These are phyloP conservation scores for Alviniconcha marisindica DNA, from an alignment of 1,140 invertebrate genomes.

Conservation along the genomic window DNA sequence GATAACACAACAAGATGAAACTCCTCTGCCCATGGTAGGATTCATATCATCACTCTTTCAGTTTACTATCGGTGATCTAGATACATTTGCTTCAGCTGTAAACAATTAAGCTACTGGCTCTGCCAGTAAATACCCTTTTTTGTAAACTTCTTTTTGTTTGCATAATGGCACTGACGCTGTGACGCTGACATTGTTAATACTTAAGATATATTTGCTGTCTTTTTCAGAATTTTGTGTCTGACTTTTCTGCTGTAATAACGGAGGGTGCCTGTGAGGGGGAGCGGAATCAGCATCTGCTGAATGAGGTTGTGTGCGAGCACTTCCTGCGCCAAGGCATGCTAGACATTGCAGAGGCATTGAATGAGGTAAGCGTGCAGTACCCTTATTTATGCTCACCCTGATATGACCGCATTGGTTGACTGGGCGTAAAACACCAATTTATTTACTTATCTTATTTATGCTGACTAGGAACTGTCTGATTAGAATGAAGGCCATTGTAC, in stretches of 20 bases:
- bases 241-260: constrained; percentile 91
- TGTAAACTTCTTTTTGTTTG: neutral
- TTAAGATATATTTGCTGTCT: constrained; percentile 27
- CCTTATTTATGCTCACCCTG: constrained; percentile 42
- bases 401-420: too few species aligned
- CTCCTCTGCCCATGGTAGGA: too few species aligned
- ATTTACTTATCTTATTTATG: too few species aligned
- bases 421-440: too few species aligned
- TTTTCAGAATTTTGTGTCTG: constrained; percentile 90
- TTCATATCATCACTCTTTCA: too few species aligned
- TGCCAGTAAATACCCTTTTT: neutral
- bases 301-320: constrained; percentile 98
- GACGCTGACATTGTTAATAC: too few species aligned
- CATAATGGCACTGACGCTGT: neutral
- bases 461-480: too few species aligned
- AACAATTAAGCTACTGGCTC: too few species aligned
- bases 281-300: constrained; percentile 88
- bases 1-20: too few species aligned
- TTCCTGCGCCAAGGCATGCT: constrained; percentile 95
- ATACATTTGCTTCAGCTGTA: too few species aligned
- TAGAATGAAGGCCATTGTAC: too few species aligned
- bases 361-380: constrained; percentile 66
- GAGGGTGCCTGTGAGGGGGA: constrained; percentile 90
- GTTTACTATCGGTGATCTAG: too few species aligned
- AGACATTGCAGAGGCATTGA: constrained; percentile 90